These are phyloP conservation scores for Brenthis daphne DNA, from an alignment of 2,888 invertebrate species.

Conservation along the genomic window DNA sequence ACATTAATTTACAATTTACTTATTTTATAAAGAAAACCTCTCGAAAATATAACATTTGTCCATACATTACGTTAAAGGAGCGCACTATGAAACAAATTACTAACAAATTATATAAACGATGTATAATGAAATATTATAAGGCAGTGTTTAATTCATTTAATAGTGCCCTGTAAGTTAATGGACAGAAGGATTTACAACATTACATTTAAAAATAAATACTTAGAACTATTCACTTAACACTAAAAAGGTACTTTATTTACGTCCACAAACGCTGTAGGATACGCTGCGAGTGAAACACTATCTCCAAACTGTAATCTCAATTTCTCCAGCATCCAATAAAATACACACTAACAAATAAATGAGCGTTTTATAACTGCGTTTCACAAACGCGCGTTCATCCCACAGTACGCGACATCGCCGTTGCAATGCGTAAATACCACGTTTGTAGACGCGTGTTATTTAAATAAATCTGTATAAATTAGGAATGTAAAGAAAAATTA, in stretches of 20 bases:
- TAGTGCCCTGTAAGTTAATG: conserved; percentile 36
- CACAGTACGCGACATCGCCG: conserved; percentile 39
- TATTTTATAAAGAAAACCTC: conserved; percentile 67
- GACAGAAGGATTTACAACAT: conserved; percentile 65
- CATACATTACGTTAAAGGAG: conserved; percentile 18
- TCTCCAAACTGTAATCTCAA: conserved; percentile 18
- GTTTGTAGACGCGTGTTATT: conserved; percentile 24
- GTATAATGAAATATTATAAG: conserved; percentile 4
- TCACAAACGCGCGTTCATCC: conserved; percentile 59
- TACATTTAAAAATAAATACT: conserved; percentile 78
- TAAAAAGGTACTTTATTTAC: conserved; percentile 79
- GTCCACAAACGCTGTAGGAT: conserved; percentile 63
- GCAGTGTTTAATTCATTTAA: conserved; percentile 31
- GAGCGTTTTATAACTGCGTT: conserved; percentile 47
- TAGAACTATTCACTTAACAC: conserved; percentile 58
- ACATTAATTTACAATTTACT: conserved; percentile 80
- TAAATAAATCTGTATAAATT: conserved; percentile 22
- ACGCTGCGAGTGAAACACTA: conserved; percentile 67
- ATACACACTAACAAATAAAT: conserved; percentile 5
- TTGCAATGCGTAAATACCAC: conserved; percentile 11
- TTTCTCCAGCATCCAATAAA: not conserved
- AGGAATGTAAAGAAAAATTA: conserved; percentile 8
- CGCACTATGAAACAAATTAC: conserved; percentile 29
- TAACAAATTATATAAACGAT: conserved; percentile 17
- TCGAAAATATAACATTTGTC: conserved; percentile 74